Evolutionary conservation across 2,797 vertebrate genomes (phyloP).

Genomic region (Thalassophryne amazonica): DNA sequence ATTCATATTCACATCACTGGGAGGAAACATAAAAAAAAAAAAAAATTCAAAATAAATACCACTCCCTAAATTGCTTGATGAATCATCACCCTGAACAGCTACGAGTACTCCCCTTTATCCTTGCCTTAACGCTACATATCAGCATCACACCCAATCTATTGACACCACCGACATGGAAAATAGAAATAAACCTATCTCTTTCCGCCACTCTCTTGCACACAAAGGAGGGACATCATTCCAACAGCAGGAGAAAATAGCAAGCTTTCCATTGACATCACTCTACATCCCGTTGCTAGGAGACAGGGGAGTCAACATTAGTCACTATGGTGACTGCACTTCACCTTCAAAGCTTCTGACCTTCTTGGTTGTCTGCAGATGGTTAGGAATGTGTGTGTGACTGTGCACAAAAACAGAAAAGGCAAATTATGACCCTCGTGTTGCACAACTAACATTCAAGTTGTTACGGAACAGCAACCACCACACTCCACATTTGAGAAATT

Average conservation of each 20-base stretch:
- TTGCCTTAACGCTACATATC: slow-evolving; percentile 32
- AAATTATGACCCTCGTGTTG: slow-evolving; percentile 31
- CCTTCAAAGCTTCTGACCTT: slow-evolving; percentile 75
- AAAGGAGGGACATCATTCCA: slow-evolving; percentile 65
- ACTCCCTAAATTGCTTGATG: slow-evolving; percentile 50
- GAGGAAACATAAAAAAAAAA: not conserved
- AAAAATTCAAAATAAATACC: slow-evolving; percentile 22
- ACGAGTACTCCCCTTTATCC: slow-evolving; percentile 56
- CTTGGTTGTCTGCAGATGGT: slow-evolving; percentile 43
- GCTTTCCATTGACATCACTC: slow-evolving; percentile 80
- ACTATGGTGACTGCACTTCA: slow-evolving; percentile 76
- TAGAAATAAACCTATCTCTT: slow-evolving; percentile 43
- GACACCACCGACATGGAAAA: slow-evolving; percentile 32
- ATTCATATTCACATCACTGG: slow-evolving; percentile 10
- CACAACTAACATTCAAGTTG: slow-evolving; percentile 52
- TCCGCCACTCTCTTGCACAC: slow-evolving; percentile 32
- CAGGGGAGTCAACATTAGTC: slow-evolving; percentile 74
- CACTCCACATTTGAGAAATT: too few relatives aligned
- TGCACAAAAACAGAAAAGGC: slow-evolving; percentile 6
- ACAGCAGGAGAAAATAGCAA: slow-evolving; percentile 69
- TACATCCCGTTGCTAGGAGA: slow-evolving; percentile 76
- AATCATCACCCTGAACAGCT: slow-evolving; percentile 42
- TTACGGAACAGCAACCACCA: too few relatives aligned
- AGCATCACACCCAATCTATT: slow-evolving; percentile 6
- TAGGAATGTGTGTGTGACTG: slow-evolving; percentile 13